Base-by-base conservation (phyloP, 2,888 invertebrate species). In the Clepsis dumicolana region DNA sequence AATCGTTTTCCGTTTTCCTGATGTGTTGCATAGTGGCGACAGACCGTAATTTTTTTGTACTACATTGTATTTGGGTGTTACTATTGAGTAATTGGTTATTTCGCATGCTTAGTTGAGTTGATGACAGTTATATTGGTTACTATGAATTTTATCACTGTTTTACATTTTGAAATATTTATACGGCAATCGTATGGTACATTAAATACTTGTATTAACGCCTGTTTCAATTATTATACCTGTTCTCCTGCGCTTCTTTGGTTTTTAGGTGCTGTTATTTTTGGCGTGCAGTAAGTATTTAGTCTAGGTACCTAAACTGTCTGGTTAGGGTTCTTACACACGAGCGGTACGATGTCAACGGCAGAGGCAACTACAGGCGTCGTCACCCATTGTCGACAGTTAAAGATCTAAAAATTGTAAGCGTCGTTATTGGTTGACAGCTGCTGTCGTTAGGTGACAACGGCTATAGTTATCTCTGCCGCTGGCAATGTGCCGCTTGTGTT, bases 111-210 rank as follows among this genome's bases (percentile, higher is more conserved):
- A 86, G 84, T 90, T 91, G 77, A 82, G 84, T 93, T 91, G 77
- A 77, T 87, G 86, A 84, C 89, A 89, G 86, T 91, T 90, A 81
- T 89, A 91, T 93, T 89, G 89, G 90, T 92, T 93, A 85, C 83
- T 91, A 90, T 92, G 91, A 91, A 94, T 94, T 94, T 93, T 94
- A 94, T 94, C 91, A 94, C 93, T 94, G 94, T 94, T 94, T 94
- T 94, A 93, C 89, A 92, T 91, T 94, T 94, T 93, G 87, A 94
- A 94, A 94, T 94, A 94, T 94, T 93, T 94, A 94, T 94, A 94
- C 90, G 88, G 87, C 91, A 94, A 92, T 89, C 88, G 90, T 93
- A 90, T 87, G 91, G 90, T 93, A 93, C 91, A 93, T 93, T 93
- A 92, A 88, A 90, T 93, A 92, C 91, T 89, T 92, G 92, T 93